Percentiles rank a stretch among this genome's conserved stretches.
These are phyloP conservation scores for Idaea biselata DNA, from an alignment of 2,888 invertebrate genomes.

Conservation along the genomic window DNA sequence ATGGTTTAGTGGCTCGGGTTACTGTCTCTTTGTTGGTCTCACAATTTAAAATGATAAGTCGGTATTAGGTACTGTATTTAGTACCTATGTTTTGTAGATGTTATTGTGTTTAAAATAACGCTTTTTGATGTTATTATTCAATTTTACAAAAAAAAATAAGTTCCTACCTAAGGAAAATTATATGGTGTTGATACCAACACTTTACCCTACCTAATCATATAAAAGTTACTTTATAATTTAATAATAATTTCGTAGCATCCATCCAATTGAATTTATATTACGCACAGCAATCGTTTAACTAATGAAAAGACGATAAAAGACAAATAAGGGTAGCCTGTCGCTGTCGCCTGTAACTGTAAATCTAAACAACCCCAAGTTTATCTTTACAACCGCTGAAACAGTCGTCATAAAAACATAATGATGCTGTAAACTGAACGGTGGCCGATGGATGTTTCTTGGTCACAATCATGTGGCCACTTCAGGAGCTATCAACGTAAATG, in stretches of 20 bases:
- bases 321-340: slow-evolving; percentile 16
- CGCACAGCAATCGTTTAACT: slow-evolving; percentile 6
- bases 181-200: too few relatives aligned
- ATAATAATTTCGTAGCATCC: neutral
- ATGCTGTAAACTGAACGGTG: slow-evolving; percentile 61
- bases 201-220: neutral
- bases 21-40: too few relatives aligned
- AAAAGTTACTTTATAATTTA: too few relatives aligned
- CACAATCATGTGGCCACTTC: slow-evolving; percentile 44
- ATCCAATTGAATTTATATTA: neutral
- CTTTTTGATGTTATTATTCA: too few relatives aligned
- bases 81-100: too few relatives aligned
- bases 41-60: too few relatives aligned
- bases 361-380: slow-evolving; percentile 62
- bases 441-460: slow-evolving; percentile 44
- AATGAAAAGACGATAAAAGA: slow-evolving; percentile 9
- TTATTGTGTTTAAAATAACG: too few relatives aligned
- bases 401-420: slow-evolving; percentile 70
- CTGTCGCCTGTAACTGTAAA: slow-evolving; percentile 44
- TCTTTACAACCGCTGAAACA: slow-evolving; percentile 64
- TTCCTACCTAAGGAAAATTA: too few relatives aligned
- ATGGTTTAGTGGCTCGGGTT: too few relatives aligned
- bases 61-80: too few relatives aligned
- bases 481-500: slow-evolving; percentile 40
- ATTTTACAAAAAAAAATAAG: too few relatives aligned